phyloP scores from a whole-genome alignment of 2,797 vertebrate species.

The Pantherophis alleghaniensis region DNA sequence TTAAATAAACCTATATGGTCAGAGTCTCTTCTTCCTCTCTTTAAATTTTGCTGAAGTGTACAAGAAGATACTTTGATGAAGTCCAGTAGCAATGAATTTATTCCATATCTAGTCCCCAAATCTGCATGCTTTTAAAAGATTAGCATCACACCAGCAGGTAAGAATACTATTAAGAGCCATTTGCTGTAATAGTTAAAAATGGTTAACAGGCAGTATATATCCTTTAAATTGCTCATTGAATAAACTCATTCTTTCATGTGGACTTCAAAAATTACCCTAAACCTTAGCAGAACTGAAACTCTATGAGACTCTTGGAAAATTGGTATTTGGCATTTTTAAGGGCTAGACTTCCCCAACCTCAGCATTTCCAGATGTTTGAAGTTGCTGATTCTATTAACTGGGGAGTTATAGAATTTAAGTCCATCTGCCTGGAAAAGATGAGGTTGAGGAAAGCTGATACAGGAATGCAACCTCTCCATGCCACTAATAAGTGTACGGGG shows the following conservation, averaged over 20 bases:
- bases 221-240: not conserved
- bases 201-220: not conserved
- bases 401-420: not conserved
- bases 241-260: not conserved
- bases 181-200: not conserved
- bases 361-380: not conserved
- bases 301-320: not conserved
- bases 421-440: not conserved
- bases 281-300: not conserved
- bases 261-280: not conserved
- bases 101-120: not conserved
- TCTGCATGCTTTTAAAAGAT: not conserved
- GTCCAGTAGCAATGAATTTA: not conserved
- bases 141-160: not conserved
- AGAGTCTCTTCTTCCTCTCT: not conserved
- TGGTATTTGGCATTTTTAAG: not conserved
- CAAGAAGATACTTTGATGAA: not conserved
- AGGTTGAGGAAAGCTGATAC: not conserved
- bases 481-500: not conserved
- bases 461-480: not conserved
- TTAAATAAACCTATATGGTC: not conserved
- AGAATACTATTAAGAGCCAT: not conserved
- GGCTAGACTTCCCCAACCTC: not conserved
- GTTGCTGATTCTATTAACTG: not conserved
- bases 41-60: not conserved